Evolutionary conservation across 2,113 vertebrate genomes (phyloP), one percentile per base, ranked within the genome.

Genomic region (Pollimyrus isidori): DNA sequence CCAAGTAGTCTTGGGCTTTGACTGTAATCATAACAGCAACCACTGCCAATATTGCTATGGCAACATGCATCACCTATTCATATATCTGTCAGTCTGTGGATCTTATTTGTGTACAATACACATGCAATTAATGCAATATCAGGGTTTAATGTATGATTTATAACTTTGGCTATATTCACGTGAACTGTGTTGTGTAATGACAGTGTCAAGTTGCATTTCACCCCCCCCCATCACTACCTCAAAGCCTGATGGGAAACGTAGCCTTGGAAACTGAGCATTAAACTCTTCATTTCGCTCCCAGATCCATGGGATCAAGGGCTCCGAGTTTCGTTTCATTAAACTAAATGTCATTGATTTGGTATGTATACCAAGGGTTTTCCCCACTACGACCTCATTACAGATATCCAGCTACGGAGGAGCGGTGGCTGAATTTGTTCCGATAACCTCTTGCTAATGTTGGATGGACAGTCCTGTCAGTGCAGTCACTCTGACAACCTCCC

Each of bases 311-410:
- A 89, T 89, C 50, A 89, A 56, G 49, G 50, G 39, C 76, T 89
- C 88, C 10, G 13, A 6, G 23, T 82, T 89, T 89, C 50, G 23
- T 82, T 89, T 89, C 50, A 89, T 89, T 58, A 83, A 7, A 89
- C 17, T 53, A 17, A 30, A 13, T 35, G 9, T 73, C 1, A 35
- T 73, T 73, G 3, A 35, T 73, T 26, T 11, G 2, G 26, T 35
- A 73, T 73, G 10, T 73, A 73, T 35, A 73, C 26, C 26, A 4
- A 26, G n/a, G 62, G 21, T 26, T n/a, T n/a, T 11, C n/a, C 62
- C 62, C n/a, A 26, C 62, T 26, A 69, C n/a, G 1, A 69, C 62
- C 62, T 30, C 30, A 30, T 69, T 69, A 56, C 19, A 56, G 53
- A 56, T 56, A 21, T 19, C 53, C 53, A 56, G 53, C 53, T 56